phyloP scores from a whole-genome alignment of 2,113 vertebrate species.

The Micronycteris hirsuta region DNA sequence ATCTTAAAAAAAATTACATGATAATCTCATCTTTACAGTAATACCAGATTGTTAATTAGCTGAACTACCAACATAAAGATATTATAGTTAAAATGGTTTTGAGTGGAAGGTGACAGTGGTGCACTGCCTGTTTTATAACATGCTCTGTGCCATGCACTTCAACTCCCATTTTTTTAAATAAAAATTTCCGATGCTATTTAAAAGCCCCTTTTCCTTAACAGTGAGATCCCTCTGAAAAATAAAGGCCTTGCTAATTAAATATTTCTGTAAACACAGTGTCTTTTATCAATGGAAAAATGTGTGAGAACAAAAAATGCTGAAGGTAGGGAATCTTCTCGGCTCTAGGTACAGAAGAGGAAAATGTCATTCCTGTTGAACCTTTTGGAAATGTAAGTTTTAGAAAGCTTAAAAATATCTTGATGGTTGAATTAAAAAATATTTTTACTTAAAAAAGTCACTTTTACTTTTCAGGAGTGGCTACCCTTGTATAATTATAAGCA shows the following conservation, averaged over 20 bases:
- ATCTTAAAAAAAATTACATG: constrained; percentile 78
- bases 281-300: constrained; percentile 34
- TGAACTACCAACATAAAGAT: constrained; percentile 76
- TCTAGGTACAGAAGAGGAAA: not conserved
- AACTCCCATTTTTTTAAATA: constrained; percentile 61
- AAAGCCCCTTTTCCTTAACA: constrained; percentile 62
- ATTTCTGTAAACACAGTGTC: constrained; percentile 40
- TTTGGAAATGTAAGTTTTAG: not conserved
- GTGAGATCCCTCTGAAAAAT: constrained; percentile 46
- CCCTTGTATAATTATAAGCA: not conserved
- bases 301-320: constrained; percentile 20
- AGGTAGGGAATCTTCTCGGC: not conserved
- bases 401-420: not conserved
- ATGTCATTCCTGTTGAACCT: not conserved
- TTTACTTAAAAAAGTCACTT: not conserved
- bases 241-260: constrained; percentile 63
- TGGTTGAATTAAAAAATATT: not conserved
- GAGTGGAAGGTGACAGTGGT: constrained; percentile 77
- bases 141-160: constrained; percentile 51
- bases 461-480: not conserved
- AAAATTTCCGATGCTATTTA: constrained; percentile 50
- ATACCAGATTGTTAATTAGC: constrained; percentile 79
- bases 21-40: constrained; percentile 72
- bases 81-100: constrained; percentile 75
- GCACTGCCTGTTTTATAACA: constrained; percentile 64